phyloP scores from a whole-genome alignment of 2,888 invertebrate genomes.

The Tridacna gigas region DNA sequence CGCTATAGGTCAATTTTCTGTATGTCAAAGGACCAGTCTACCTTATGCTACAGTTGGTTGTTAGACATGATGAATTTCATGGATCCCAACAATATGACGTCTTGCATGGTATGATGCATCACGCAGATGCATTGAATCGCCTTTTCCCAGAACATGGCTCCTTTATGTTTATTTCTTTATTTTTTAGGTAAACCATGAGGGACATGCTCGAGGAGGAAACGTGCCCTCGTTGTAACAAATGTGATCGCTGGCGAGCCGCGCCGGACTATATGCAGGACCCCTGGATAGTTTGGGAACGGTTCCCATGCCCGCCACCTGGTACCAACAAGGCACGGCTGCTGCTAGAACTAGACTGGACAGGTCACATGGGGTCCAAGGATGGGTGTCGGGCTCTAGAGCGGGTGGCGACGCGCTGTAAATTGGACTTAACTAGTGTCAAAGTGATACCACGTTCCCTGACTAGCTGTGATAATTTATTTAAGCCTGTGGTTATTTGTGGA shows the following conservation, averaged over 20 bases:
- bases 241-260: slow-evolving; percentile 57
- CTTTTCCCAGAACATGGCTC: too few species aligned
- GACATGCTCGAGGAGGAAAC: slow-evolving; percentile 44
- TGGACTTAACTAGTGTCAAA: slow-evolving; percentile 52
- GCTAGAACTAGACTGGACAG: slow-evolving; percentile 63
- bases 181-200: slow-evolving; percentile 49
- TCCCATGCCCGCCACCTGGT: slow-evolving; percentile 64
- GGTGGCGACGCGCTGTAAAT: slow-evolving; percentile 58
- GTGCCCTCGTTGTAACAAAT: slow-evolving; percentile 63
- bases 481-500: slow-evolving; percentile 55
- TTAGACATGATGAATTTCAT: too few species aligned
- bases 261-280: slow-evolving; percentile 62
- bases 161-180: slow-evolving; percentile 25
- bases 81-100: too few species aligned
- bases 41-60: too few species aligned
- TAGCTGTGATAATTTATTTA: slow-evolving; percentile 59
- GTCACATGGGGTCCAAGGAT: slow-evolving; percentile 50
- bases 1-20: too few species aligned
- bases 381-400: slow-evolving; percentile 60
- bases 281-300: slow-evolving; percentile 60
- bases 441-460: slow-evolving; percentile 37
- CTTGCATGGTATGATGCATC: too few species aligned
- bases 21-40: too few species aligned
- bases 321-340: slow-evolving; percentile 52
- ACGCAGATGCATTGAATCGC: too few species aligned